Evolutionary conservation across 1,140 invertebrate species (phyloP).

Genomic region (Frieseomelitta varia): DNA sequence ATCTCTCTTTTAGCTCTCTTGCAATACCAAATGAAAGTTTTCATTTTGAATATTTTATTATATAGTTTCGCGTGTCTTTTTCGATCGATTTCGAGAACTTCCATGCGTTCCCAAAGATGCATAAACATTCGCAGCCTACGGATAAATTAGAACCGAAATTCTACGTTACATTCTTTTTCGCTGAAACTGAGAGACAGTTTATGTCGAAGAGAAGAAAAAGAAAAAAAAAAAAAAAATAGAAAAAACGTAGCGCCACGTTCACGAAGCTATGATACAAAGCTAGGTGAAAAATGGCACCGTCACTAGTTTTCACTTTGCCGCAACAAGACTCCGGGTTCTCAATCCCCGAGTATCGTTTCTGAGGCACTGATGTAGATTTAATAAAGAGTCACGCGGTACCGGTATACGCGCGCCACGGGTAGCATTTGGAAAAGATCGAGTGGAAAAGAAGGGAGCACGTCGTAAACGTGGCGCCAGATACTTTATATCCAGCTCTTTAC

Average conservation of each 20-base stretch:
- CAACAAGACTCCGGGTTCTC: not conserved
- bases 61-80: too few species aligned
- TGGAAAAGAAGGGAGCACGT: slow-evolving; percentile 62
- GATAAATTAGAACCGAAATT: not conserved
- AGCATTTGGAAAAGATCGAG: slow-evolving; percentile 60
- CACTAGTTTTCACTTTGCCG: not conserved
- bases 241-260: not conserved
- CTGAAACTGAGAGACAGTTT: not conserved
- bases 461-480: slow-evolving; percentile 61
- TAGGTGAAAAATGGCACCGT: not conserved
- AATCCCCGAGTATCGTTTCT: slow-evolving; percentile 1
- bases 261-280: not conserved
- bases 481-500: slow-evolving; percentile 63
- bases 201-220: too few species aligned
- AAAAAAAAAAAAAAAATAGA: too few species aligned
- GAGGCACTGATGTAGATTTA: slow-evolving; percentile 21
- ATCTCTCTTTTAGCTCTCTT: too few species aligned
- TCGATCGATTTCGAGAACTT: too few species aligned
- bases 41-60: too few species aligned
- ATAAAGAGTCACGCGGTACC: slow-evolving; percentile 9
- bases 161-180: not conserved
- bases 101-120: too few species aligned
- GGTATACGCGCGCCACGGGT: not conserved
- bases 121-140: too few species aligned
- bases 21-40: too few species aligned